Conservation (phyloP, 2,888 invertebrate genomes). For the Dioctria linearis region DNA sequence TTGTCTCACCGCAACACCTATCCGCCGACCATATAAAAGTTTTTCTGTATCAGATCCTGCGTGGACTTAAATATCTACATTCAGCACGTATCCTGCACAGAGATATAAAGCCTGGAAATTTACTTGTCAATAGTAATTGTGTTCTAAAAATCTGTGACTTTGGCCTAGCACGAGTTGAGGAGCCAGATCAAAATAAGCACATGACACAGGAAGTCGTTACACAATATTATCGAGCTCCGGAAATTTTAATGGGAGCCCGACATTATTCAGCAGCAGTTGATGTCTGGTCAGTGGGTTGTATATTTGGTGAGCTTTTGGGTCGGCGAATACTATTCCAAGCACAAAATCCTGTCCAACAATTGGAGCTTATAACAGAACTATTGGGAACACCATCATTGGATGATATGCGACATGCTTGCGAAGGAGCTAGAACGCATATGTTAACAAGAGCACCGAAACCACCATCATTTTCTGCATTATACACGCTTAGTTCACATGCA, state of each 20-base stretch:
- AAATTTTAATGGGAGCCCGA: conserved; percentile 98
- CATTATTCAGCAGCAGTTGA: conserved; percentile 98
- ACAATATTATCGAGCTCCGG: conserved; percentile 99
- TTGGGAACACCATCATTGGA: conserved; percentile 95
- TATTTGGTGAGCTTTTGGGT: conserved; percentile 97
- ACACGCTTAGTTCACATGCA: conserved; percentile 92
- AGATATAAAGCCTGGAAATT: conserved; percentile 99
- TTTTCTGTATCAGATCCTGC: conserved; percentile 99
- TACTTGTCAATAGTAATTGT: conserved; percentile 99
- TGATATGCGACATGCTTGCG: conserved; percentile 98
- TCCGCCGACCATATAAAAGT: conserved; percentile 99
- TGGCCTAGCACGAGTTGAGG: conserved; percentile 97
- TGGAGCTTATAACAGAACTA: conserved; percentile 97
- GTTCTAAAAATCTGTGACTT: conserved; percentile 99
- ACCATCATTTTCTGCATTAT: conserved; percentile 89
- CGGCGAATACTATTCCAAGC: conserved; percentile 98
- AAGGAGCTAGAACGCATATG: conserved; percentile 95
- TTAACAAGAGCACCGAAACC: conserved; percentile 89
- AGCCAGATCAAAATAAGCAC: conserved; percentile 91
- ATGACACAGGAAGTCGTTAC: conserved; percentile 99
- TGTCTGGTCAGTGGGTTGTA: conserved; percentile 99
- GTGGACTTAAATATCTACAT: conserved; percentile 99
- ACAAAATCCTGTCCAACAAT: conserved; percentile 96
- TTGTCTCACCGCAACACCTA: conserved; percentile 98
- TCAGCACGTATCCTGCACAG: conserved; percentile 98